Conservation (phyloP, 2,113 vertebrate genomes). For the Procapra przewalskii region DNA sequence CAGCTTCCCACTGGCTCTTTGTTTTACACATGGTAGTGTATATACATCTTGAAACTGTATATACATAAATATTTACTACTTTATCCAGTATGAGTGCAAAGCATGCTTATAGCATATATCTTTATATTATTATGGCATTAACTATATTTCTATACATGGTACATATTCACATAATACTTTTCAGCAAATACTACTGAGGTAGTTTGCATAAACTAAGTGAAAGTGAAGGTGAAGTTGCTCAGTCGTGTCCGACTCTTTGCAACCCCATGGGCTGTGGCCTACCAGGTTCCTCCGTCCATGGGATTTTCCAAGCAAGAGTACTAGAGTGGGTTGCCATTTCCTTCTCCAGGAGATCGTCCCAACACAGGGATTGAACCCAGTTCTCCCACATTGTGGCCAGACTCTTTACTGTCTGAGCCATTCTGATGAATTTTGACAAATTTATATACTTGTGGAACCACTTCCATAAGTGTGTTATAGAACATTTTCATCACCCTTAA, state of each 20-base stretch:
- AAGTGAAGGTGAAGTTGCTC: neutral
- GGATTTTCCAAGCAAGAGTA: neutral
- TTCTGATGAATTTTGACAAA: neutral
- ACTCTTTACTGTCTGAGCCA: neutral
- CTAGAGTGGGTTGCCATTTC: neutral
- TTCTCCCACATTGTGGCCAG: neutral
- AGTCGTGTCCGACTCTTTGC: fast-evolving
- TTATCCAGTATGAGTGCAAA: neutral
- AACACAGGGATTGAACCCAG: neutral
- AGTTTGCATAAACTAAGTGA: neutral
- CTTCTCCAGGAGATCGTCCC: neutral
- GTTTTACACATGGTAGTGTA: neutral
- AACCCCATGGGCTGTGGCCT: neutral
- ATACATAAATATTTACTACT: neutral
- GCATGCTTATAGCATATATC: neutral
- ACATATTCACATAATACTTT: neutral
- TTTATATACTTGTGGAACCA: neutral
- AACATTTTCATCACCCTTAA: neutral
- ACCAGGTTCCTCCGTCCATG: neutral
- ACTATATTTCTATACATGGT: neutral
- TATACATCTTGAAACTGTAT: neutral
- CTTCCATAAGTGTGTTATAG: neutral
- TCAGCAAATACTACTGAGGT: neutral
- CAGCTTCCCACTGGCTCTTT: neutral
- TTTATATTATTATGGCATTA: neutral